Evolutionary conservation across 2,113 vertebrate species (phyloP).

Genomic region (Myrmecobius fasciatus): DNA sequence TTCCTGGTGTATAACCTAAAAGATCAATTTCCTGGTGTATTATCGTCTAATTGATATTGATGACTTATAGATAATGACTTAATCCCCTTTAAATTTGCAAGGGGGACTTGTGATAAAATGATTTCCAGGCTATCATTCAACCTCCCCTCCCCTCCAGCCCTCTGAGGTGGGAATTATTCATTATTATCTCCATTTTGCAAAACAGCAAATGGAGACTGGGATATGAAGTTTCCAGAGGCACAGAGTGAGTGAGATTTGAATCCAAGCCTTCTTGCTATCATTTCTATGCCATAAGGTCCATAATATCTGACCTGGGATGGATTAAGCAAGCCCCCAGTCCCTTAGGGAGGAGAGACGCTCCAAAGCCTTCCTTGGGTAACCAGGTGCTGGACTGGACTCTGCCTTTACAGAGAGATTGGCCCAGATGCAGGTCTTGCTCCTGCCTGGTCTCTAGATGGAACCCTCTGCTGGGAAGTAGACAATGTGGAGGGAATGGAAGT

Average conservation of each 20-base stretch:
- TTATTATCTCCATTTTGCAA: not conserved
- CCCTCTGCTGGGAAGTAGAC: not conserved
- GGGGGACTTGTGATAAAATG: not conserved
- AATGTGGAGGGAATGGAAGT: not conserved
- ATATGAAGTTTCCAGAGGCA: not conserved
- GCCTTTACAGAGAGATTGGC: not conserved
- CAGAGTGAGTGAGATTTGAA: not conserved
- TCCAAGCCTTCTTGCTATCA: not conserved
- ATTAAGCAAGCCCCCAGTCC: not conserved
- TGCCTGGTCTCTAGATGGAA: not conserved
- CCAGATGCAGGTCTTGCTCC: not conserved
- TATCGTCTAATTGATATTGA: not conserved
- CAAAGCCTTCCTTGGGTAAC: not conserved
- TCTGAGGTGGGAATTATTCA: no score
- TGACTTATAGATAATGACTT: not conserved
- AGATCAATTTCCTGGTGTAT: not conserved
- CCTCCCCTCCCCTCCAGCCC: no score
- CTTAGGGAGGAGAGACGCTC: not conserved
- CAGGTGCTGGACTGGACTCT: not conserved
- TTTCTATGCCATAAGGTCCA: not conserved
- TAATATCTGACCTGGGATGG: not conserved
- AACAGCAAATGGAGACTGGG: not conserved
- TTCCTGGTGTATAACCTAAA: not conserved
- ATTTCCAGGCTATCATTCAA: not conserved
- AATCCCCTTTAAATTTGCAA: not conserved